Conservation (phyloP, 1,140 invertebrate genomes). For the Ooceraea biroi region DNA sequence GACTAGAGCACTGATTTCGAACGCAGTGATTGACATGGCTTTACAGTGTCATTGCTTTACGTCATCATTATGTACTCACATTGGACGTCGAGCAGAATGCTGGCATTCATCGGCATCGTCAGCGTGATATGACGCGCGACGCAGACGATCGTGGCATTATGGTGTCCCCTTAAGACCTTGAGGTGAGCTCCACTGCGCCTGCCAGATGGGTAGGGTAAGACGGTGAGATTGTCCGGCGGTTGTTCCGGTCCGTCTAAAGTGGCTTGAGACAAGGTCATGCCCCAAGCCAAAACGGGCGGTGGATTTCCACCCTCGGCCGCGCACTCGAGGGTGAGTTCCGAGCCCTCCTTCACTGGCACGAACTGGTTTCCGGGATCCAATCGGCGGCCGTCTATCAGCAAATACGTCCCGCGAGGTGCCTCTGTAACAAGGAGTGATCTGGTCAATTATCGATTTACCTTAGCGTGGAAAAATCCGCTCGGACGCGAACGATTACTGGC, state of each 20-base stretch:
- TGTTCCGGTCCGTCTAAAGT: conserved; percentile 87
- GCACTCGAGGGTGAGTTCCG: conserved; percentile 92
- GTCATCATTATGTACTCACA: conserved; percentile 88
- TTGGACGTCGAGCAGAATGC: conserved; percentile 92
- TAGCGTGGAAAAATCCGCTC: conserved; percentile 68
- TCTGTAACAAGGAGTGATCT: conserved; percentile 87
- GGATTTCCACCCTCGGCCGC: conserved; percentile 94
- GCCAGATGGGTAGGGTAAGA: conserved; percentile 85
- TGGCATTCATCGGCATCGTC: conserved; percentile 89
- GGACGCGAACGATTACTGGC: conserved; percentile 19
- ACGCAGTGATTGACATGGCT: not conserved
- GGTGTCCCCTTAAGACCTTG: conserved; percentile 90
- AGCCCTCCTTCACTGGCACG: conserved; percentile 93
- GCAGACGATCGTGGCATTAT: conserved; percentile 92
- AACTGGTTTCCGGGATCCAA: conserved; percentile 94
- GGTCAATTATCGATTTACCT: conserved; percentile 41
- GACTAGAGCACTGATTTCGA: conserved; percentile 10
- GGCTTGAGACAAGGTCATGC: conserved; percentile 88
- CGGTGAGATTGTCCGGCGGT: conserved; percentile 84
- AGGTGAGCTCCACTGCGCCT: conserved; percentile 89
- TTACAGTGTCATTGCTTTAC: not conserved
- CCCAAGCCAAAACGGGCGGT: conserved; percentile 91
- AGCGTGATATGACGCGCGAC: conserved; percentile 91
- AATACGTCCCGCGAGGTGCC: conserved; percentile 91
- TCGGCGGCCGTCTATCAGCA: conserved; percentile 92